Conservation (phyloP, 2,888 invertebrate genomes). For the Cenopis cana region DNA sequence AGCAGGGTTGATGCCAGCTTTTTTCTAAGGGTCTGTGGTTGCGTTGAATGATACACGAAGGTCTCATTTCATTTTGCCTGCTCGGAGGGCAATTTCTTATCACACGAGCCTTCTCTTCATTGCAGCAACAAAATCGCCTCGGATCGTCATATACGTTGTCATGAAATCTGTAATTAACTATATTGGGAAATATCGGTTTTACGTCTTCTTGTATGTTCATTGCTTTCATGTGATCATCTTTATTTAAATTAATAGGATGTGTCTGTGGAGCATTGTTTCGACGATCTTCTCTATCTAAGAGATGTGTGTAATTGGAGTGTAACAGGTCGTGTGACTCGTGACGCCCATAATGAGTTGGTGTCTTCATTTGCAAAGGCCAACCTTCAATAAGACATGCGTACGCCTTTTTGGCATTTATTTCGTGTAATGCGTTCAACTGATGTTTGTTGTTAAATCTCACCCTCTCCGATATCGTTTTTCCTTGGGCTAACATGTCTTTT, state of each 20-base stretch:
- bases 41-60: conserved; percentile 26
- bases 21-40: conserved; percentile 22
- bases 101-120: conserved; percentile 10
- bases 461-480: not conserved
- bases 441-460: not conserved
- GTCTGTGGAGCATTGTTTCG: conserved; percentile 10
- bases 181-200: not conserved
- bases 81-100: conserved; percentile 4
- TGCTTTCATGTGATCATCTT: not conserved
- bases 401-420: conserved; percentile 22
- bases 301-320: conserved; percentile 5
- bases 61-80: conserved; percentile 29
- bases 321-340: not conserved
- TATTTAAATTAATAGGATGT: conserved; percentile 20
- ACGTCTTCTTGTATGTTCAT: not conserved
- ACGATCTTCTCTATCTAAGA: conserved; percentile 8
- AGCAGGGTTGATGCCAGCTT: conserved; percentile 30
- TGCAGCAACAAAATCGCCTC: conserved; percentile 20
- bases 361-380: conserved; percentile 18
- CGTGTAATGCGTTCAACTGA: not conserved
- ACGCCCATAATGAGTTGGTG: not conserved
- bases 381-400: conserved; percentile 31
- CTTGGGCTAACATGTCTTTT: conserved; percentile 6
- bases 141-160: not conserved
- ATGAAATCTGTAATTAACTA: not conserved